Conservation (phyloP, 2,113 vertebrate genomes). For the Micromys minutus region DNA sequence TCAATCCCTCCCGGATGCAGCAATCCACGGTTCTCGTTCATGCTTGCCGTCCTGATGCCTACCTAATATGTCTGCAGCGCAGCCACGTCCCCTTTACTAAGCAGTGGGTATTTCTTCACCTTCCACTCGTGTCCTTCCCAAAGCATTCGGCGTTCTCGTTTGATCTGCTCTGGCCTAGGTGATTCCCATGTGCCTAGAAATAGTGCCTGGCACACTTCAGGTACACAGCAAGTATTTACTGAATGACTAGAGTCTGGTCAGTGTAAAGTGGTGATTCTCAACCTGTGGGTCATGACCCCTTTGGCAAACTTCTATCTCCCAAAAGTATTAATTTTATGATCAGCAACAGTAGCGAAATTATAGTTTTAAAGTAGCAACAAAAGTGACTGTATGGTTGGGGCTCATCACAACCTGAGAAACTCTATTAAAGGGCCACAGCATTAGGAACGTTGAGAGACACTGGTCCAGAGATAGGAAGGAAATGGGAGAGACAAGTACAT, state of each 20-base stretch:
- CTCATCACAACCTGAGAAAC: not conserved
- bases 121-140: not conserved
- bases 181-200: not conserved
- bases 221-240: not conserved
- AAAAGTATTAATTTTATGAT: not conserved
- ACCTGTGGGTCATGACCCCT: too few relatives aligned
- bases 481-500: not conserved
- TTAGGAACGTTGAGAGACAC: not conserved
- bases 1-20: not conserved
- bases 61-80: not conserved
- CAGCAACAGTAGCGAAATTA: not conserved
- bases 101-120: not conserved
- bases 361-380: not conserved
- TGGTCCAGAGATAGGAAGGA: not conserved
- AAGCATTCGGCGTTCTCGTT: not conserved
- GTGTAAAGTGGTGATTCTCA: not conserved
- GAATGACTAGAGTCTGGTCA: constrained; percentile 23
- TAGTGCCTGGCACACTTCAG: not conserved
- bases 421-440: not conserved
- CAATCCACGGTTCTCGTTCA: not conserved
- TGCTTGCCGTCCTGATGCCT: not conserved
- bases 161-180: not conserved
- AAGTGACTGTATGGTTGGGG: not conserved
- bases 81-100: not conserved
- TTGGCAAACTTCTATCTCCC: not conserved